A percentile compares a stretch with the other conserved stretches of the same genome.
Evolutionary conservation across 2,888 invertebrate species (phyloP).

Genomic region (Pollenia amentaria): DNA sequence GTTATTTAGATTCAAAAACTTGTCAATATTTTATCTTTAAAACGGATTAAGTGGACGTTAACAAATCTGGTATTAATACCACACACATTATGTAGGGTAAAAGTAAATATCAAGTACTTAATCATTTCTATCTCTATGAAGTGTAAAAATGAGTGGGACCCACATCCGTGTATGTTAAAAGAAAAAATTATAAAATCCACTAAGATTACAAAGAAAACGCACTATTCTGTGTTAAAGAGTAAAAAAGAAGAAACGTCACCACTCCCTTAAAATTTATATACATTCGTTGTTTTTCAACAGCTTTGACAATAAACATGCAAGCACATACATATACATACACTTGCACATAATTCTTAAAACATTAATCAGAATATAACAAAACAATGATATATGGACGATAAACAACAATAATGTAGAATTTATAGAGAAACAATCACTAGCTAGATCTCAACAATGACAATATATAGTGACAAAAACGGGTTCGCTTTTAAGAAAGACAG

Average conservation of each 20-base stretch:
- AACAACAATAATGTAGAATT: background rate
- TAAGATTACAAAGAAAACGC: slow-evolving; percentile 16
- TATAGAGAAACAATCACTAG: slow-evolving; percentile 18
- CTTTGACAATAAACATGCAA: slow-evolving; percentile 51
- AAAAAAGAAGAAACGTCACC: slow-evolving; percentile 4
- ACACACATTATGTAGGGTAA: slow-evolving; percentile 25
- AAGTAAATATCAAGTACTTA: slow-evolving; percentile 11
- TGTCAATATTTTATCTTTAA: too few relatives aligned
- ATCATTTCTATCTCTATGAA: slow-evolving; percentile 11
- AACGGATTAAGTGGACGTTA: background rate
- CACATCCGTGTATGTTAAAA: slow-evolving; percentile 25
- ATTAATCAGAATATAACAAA: slow-evolving; percentile 62
- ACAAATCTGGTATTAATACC: slow-evolving; percentile 1
- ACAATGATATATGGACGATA: slow-evolving; percentile 49
- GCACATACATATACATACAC: background rate
- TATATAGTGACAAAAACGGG: background rate
- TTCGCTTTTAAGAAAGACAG: too few relatives aligned
- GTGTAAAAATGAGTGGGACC: slow-evolving; percentile 56
- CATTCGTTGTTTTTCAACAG: slow-evolving; percentile 57
- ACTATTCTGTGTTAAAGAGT: slow-evolving; percentile 17
- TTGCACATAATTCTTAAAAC: slow-evolving; percentile 45
- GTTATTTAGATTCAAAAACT: too few relatives aligned
- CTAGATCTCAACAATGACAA: slow-evolving; percentile 38
- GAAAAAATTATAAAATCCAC: background rate
- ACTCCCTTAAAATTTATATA: slow-evolving; percentile 30